Percentiles rank a stretch among this genome's conserved stretches.
phyloP scores from a whole-genome alignment of 2,113 vertebrate genomes.

The Nyctereutes procyonoides region DNA sequence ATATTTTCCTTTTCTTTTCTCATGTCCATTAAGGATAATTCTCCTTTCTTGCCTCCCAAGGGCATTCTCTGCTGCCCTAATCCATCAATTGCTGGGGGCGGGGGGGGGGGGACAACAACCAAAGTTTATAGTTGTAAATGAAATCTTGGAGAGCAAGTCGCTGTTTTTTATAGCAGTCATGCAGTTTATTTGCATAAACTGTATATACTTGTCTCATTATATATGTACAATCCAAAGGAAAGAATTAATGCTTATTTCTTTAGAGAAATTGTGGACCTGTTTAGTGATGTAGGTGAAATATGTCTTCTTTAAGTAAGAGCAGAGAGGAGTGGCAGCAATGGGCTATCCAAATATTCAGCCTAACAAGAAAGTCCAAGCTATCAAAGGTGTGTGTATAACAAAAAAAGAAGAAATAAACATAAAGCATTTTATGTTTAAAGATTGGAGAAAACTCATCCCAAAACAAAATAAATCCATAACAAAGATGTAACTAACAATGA shows the following conservation, averaged over 20 bases:
- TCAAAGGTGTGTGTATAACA: background rate
- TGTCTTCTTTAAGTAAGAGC: background rate
- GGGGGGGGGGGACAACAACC: background rate
- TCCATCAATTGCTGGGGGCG: background rate
- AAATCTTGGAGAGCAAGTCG: background rate
- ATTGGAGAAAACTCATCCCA: background rate
- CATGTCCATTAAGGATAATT: background rate
- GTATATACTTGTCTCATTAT: background rate
- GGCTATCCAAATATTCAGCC: background rate
- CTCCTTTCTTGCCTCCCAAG: background rate
- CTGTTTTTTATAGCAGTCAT: background rate
- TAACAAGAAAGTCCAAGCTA: background rate
- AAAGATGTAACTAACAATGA: background rate
- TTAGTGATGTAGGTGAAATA: background rate
- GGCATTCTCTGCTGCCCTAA: background rate
- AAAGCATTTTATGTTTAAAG: background rate
- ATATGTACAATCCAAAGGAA: background rate
- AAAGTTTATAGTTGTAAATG: conserved; percentile 14
- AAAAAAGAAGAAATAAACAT: background rate
- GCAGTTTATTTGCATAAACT: background rate
- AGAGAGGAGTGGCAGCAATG: background rate
- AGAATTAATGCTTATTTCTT: conserved; percentile 9
- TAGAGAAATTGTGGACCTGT: background rate
- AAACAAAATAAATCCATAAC: background rate
- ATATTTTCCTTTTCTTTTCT: background rate